Percentiles rank a stretch among this genome's conserved stretches.
phyloP scores from a whole-genome alignment of 2,113 vertebrate genomes.

The Dendropsophus ebraccatus region DNA sequence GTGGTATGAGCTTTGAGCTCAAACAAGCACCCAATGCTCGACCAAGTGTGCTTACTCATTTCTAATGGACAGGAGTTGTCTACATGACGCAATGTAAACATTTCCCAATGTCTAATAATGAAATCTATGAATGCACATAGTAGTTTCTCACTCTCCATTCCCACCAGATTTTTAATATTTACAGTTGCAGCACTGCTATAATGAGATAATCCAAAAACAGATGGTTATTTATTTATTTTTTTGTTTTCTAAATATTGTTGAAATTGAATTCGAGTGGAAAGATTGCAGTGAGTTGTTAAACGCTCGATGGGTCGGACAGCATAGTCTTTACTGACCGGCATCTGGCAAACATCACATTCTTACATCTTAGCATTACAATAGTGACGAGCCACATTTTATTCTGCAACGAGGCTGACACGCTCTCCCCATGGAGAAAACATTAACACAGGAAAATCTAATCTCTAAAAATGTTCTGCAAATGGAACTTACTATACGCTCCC shows the following conservation, averaged over 20 bases:
- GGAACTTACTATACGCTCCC: constrained; percentile 54
- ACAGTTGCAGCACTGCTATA: neutral
- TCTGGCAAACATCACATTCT: constrained; percentile 11
- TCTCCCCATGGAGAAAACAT: constrained; percentile 56
- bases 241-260: constrained; percentile 17
- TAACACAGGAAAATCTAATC: constrained; percentile 56
- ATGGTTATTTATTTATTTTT: neutral
- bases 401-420: constrained; percentile 53
- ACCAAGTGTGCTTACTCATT: no score
- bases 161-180: neutral
- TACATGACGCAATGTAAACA: no score
- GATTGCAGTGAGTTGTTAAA: neutral
- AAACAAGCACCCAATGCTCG: no score
- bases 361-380: constrained; percentile 9
- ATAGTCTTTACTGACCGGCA: constrained; percentile 23
- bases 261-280: neutral
- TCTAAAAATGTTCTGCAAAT: constrained; percentile 59
- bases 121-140: no score
- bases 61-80: no score
- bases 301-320: neutral
- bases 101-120: no score
- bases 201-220: neutral
- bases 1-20: no score
- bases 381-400: constrained; percentile 55
- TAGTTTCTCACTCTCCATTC: constrained; percentile 3